These are phyloP conservation scores for Arctocebus calabarensis DNA, from an alignment of 2,797 vertebrate genomes.

Conservation along the genomic window DNA sequence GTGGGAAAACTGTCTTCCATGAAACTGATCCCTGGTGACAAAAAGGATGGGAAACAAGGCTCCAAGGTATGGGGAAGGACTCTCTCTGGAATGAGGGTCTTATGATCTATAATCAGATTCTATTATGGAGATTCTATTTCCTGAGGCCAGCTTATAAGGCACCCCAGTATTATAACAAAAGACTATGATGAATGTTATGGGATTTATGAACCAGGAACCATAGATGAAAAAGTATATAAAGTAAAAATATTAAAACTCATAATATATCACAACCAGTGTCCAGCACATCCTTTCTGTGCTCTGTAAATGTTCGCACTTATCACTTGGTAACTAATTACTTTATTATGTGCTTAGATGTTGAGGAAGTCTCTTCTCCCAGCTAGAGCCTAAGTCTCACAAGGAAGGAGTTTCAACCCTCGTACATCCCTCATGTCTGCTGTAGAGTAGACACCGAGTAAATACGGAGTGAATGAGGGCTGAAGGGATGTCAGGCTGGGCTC, in stretches of 20 bases:
- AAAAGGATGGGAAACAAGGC: no score
- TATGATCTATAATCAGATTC: neutral
- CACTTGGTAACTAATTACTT: neutral
- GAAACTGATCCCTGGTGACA: no score
- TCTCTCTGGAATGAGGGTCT: neutral
- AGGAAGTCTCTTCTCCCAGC: neutral
- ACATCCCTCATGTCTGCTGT: rapidly evolving
- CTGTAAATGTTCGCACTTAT: neutral
- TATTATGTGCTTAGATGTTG: neutral
- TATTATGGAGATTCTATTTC: neutral
- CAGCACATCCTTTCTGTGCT: no score
- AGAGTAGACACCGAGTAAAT: neutral
- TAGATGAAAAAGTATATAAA: neutral
- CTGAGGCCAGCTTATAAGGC: neutral
- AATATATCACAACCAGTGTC: neutral
- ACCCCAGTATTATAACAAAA: neutral
- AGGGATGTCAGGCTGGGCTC: neutral
- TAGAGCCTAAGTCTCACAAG: neutral
- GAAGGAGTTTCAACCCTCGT: no score
- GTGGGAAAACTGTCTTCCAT: no score
- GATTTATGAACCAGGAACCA: neutral
- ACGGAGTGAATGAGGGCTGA: neutral
- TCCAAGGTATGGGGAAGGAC: neutral
- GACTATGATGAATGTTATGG: neutral
- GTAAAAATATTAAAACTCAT: neutral